Evolutionary conservation across 2,113 vertebrate species (phyloP).

Genomic region (Seriola rivoliana): DNA sequence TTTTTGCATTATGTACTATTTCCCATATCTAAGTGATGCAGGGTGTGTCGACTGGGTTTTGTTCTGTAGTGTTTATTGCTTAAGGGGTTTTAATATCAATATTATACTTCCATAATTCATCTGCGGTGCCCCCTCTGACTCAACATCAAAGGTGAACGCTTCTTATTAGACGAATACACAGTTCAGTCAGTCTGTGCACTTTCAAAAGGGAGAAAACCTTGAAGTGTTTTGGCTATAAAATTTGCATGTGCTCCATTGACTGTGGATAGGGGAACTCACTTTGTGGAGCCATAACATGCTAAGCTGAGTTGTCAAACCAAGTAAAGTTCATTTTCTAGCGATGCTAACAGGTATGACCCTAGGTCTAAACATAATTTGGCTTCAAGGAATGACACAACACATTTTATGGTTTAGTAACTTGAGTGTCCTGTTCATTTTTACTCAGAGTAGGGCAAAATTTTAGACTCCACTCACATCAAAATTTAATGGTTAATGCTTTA

Average conservation of each 20-base stretch:
- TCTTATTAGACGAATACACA: not conserved
- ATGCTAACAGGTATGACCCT: not conserved
- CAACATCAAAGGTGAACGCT: not conserved
- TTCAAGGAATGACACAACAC: not conserved
- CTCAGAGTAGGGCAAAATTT: not conserved
- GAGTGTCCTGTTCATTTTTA: not conserved
- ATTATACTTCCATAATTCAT: not conserved
- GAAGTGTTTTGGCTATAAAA: not conserved
- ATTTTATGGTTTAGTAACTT: not conserved
- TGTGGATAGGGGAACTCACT: not conserved
- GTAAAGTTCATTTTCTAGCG: conserved; percentile 1
- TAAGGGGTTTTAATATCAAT: not conserved
- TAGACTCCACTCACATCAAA: not conserved
- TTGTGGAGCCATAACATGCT: conserved; percentile 5
- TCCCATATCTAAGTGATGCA: conserved; percentile 1
- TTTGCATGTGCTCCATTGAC: conserved; percentile 15
- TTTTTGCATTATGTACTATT: conserved; percentile 28
- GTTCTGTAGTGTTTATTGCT: not conserved
- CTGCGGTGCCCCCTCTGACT: not conserved
- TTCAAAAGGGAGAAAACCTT: not conserved
- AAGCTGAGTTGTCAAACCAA: conserved; percentile 25
- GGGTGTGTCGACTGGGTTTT: not conserved
- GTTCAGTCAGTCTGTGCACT: not conserved
- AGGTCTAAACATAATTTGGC: not conserved
- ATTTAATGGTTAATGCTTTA: not conserved